phyloP scores from a whole-genome alignment of 2,797 vertebrate genomes.

The Xiphorhynchus erythropygius region DNA sequence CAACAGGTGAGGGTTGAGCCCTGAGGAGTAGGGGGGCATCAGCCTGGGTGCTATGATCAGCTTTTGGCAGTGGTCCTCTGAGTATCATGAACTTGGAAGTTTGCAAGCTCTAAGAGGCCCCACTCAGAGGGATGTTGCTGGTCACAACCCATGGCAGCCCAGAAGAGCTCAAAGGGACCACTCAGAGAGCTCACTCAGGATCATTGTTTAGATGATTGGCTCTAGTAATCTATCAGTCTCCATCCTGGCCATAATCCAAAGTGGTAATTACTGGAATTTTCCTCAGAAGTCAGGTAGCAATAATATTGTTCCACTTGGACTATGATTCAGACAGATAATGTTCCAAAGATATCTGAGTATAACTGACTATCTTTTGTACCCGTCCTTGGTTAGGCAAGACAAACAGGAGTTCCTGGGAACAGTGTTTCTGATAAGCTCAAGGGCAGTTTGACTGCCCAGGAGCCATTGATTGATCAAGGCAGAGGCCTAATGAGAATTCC shows the following conservation, averaged over 20 bases:
- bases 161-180: background rate
- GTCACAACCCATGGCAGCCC: background rate
- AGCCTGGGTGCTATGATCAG: background rate
- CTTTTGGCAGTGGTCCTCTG: background rate
- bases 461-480: background rate
- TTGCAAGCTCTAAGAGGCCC: rapidly evolving
- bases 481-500: background rate
- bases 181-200: background rate
- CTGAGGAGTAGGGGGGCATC: background rate
- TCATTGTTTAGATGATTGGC: background rate
- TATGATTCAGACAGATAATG: background rate
- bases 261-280: background rate
- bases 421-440: background rate
- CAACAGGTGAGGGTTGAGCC: background rate
- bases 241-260: background rate
- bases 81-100: background rate
- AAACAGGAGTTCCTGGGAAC: background rate
- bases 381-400: background rate
- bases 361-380: background rate
- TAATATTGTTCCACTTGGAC: background rate
- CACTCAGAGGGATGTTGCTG: background rate
- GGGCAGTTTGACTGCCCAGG: background rate
- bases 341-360: background rate
- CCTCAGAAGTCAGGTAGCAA: background rate
- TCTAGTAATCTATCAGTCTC: background rate